Evolutionary conservation across 2,888 invertebrate genomes (phyloP), one percentile per base, ranked within the genome.

Genomic region (Zaprionus bogoriensis): DNA sequence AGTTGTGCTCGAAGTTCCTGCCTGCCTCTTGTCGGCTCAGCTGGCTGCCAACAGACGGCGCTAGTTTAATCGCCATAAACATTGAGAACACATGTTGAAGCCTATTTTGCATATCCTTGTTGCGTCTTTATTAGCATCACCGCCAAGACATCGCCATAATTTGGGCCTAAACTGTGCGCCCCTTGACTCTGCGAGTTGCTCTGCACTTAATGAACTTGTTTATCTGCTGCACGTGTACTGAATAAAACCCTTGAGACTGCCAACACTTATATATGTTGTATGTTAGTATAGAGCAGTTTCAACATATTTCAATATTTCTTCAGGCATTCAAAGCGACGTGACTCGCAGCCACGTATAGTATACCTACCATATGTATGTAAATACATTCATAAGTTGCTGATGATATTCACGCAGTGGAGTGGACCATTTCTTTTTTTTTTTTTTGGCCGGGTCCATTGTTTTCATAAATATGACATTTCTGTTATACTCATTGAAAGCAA

Each of bases 191-290:
- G 12, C 23, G 3, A 27, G 41, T 32, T 45, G 25, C 47, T 50
- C 17, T 46, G 48, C 60, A 59, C 65, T 67, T 86, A 83, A 82
- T 80, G 83, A 86, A 85, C 86, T 85, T 77, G 86, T 80, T 83
- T 75, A 85, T 83, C 73, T 66, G 64, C 70, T 67, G 83, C 77
- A 79, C 81, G 86, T 85, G 86, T 48, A 53, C 63, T 30, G 86
- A 67, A 81, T 83, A 62, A 73, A 73, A 46, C 39, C 44, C 51
- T 54, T 55, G 38, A 52, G 27, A 14, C 19, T 12, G 30, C 39
- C 14, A 32, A 39, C 5, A 20, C 9, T 27, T 19, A 47, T 14
- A 30, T 20, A 53, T 23, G 25, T 19, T 9, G 28, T 41, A 41
- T 22, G 6, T 32, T n/a, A 14, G 10, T 20, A 20, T 27, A 53